Evolutionary conservation across 2,888 invertebrate species (phyloP).

Genomic region (Copidosoma aretas): DNA sequence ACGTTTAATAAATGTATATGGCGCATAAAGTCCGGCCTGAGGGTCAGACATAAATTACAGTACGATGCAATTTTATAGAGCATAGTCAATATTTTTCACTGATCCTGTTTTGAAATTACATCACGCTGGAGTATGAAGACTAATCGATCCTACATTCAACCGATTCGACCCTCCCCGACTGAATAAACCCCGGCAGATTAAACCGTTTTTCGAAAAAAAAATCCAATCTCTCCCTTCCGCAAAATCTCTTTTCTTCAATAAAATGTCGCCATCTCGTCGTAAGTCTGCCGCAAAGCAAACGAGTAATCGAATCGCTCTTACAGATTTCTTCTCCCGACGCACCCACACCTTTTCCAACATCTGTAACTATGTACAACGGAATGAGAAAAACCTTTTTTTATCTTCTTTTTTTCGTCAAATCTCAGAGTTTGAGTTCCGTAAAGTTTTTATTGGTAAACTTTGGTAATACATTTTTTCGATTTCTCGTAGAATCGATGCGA

Average conservation of each 20-base stretch:
- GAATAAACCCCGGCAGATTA: too few species aligned
- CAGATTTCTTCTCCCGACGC: conserved; percentile 40
- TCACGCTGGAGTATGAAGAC: neutral
- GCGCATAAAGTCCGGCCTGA: conserved; percentile 11
- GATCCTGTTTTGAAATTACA: too few species aligned
- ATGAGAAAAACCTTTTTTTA: too few species aligned
- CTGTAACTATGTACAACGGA: too few species aligned
- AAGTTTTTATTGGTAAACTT: neutral
- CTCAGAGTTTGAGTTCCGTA: too few species aligned
- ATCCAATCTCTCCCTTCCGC: neutral
- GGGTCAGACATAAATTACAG: conserved; percentile 21
- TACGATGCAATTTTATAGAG: conserved; percentile 17
- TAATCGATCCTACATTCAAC: neutral
- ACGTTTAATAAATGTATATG: conserved; percentile 9
- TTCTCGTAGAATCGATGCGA: neutral
- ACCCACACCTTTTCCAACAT: neutral
- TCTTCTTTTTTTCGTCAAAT: too few species aligned
- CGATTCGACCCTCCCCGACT: neutral
- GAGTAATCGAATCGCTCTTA: conserved; percentile 47
- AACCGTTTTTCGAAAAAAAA: neutral
- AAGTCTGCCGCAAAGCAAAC: conserved; percentile 35
- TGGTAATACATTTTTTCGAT: neutral
- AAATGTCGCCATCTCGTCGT: conserved; percentile 18
- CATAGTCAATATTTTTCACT: neutral
- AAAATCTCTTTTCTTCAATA: conserved; percentile 1